These are phyloP conservation scores for Xestia rhomboidea DNA, from an alignment of 2,888 invertebrate genomes.

Conservation along the genomic window DNA sequence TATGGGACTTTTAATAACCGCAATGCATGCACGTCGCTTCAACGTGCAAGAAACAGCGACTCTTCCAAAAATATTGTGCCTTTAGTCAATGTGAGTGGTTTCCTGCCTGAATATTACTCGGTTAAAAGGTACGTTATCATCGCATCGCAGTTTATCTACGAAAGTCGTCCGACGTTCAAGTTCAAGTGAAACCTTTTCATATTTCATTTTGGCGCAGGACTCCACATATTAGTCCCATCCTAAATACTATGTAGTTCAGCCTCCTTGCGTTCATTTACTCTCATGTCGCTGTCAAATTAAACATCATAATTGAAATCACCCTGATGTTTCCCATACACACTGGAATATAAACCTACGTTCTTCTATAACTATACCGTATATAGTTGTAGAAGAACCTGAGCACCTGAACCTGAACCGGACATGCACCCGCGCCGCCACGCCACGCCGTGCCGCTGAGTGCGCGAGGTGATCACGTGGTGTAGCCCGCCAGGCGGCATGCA, in stretches of 20 bases:
- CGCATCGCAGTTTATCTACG: background rate
- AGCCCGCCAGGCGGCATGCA: slow-evolving; percentile 17
- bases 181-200: background rate
- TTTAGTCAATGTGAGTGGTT: background rate
- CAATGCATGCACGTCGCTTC: slow-evolving; percentile 51
- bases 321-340: background rate
- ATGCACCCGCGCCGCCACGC: background rate
- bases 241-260: background rate
- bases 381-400: background rate
- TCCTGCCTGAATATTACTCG: background rate
- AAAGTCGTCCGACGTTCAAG: background rate
- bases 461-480: slow-evolving; percentile 27
- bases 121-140: background rate
- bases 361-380: background rate
- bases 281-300: background rate
- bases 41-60: slow-evolving; percentile 1
- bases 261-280: background rate
- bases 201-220: background rate
- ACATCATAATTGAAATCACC: background rate
- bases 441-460: background rate
- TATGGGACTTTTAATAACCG: slow-evolving; percentile 51
- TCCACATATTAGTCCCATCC: background rate
- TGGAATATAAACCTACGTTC: background rate
- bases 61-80: background rate
- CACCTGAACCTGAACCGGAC: background rate